These are phyloP conservation scores for Myripristis jacobus DNA, from an alignment of 2,797 vertebrate genomes.

Conservation along the genomic window DNA sequence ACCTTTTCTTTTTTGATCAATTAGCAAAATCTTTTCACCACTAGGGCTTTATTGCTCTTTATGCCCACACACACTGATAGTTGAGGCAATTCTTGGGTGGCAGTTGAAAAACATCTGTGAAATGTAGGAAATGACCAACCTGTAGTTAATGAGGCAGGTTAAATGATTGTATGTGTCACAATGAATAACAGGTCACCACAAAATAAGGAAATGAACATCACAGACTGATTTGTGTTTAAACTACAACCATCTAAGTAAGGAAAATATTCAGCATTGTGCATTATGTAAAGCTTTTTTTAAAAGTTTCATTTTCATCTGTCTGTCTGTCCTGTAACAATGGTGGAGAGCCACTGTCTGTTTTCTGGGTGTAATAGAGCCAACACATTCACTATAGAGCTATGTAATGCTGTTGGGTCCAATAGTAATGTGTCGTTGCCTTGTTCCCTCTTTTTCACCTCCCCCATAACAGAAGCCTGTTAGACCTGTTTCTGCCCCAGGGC, in stretches of 20 bases:
- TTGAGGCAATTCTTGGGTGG: not conserved
- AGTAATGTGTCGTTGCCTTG: constrained; percentile 25
- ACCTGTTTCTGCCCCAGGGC: constrained; percentile 77
- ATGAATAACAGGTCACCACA: not conserved
- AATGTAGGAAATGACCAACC: constrained; percentile 5
- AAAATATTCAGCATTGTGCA: not conserved
- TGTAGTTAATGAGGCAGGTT: not conserved
- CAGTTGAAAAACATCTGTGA: not conserved
- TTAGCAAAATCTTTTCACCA: no score
- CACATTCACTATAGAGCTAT: not conserved
- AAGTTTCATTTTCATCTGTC: not conserved
- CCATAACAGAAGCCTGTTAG: constrained; percentile 71
- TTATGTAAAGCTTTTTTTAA: not conserved
- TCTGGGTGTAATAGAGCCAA: constrained; percentile 18
- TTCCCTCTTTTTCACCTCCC: constrained; percentile 40
- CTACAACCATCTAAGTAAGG: not conserved
- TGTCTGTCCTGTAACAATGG: no score
- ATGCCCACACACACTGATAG: not conserved
- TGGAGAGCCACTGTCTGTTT: not conserved
- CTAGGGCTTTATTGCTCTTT: not conserved
- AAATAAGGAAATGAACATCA: not conserved
- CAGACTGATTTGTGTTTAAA: not conserved
- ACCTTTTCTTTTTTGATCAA: no score
- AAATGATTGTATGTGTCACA: no score
- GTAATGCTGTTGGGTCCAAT: constrained; percentile 30